Base-by-base conservation (phyloP, 1,140 invertebrate species). In the Dolichoris vasculosae region DNA sequence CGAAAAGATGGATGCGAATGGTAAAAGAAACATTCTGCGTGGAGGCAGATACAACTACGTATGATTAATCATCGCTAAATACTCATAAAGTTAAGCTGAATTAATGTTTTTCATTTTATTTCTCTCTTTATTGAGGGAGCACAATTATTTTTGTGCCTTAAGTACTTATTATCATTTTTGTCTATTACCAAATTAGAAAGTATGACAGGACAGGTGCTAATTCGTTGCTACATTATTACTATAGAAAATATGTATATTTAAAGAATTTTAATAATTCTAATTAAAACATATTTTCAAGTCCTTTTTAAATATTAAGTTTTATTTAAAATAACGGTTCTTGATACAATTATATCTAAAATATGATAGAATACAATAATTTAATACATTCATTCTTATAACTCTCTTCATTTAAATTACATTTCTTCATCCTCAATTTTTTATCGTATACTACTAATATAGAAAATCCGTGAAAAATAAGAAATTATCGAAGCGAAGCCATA, bases 31-130 rank as follows among this genome's bases (percentile, higher is more conserved):
- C 38, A 75, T 59, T 43, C 15, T 11, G 20, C 40, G 23, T 2
- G 46, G 6, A 26, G 17, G 6, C 23, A 30, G 30, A 46, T 48
- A 77, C 82, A 77, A 83, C 71, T 40, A 15, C n/a, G 7, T 23
- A 64, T 59, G 77, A 85, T 85, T 85, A 80, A 85, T 85, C 84
- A 75, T 46, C 48, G 48, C 78, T 75, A 81, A 80, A 81, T 40
- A 85, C 77, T 79, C 83, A 46, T 84, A 84, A 84, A 84, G 35
- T 40, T 79, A 8, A 26, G 32, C 48, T 26, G 11, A 73, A 82
- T 83, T 83, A 84, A 67, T 69, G 32, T 7, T 23, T 64, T 51
- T n/a, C 43, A 7, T 40, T 35, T 51, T 7, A 13, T 23, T 40
- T 35, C 0, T 51, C 64, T 30, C 35, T n/a, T 71, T 71, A 0